Conservation (phyloP, 1,140 invertebrate species). For the Physella acuta region DNA sequence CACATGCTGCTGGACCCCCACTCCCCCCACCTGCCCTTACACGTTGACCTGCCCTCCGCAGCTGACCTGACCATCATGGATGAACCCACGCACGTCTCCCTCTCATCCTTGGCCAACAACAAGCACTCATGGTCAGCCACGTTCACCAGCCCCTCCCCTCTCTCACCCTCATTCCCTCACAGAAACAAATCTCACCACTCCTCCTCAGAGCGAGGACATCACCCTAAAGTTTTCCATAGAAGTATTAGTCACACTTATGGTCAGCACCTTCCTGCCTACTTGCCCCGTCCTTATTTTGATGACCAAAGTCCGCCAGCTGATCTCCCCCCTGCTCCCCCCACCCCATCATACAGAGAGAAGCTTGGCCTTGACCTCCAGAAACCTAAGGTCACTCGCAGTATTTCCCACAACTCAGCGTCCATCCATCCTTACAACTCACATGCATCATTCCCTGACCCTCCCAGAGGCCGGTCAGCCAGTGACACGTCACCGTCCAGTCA, state of each 20-base stretch:
- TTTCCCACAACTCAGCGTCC: slow-evolving; percentile 5
- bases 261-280: neutral
- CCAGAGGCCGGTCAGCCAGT: slow-evolving; percentile 14
- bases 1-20: slow-evolving; percentile 23
- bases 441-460: neutral
- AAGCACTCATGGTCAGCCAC: slow-evolving; percentile 16
- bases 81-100: slow-evolving; percentile 22
- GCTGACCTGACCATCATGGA: neutral
- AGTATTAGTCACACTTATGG: neutral
- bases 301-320: slow-evolving; percentile 50
- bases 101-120: slow-evolving; percentile 16
- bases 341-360: slow-evolving; percentile 40
- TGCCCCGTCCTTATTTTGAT: slow-evolving; percentile 42
- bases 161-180: slow-evolving; percentile 21
- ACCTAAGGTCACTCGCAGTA: slow-evolving; percentile 7
- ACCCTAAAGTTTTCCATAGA: neutral
- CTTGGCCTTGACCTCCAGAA: slow-evolving; percentile 13
- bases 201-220: slow-evolving; percentile 33
- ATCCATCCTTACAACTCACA: neutral
- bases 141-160: slow-evolving; percentile 32
- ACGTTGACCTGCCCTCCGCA: slow-evolving; percentile 8
- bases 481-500: neutral
- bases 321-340: slow-evolving; percentile 51
- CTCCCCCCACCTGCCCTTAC: neutral
- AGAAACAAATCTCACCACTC: neutral